Conservation (phyloP, 2,113 vertebrate genomes). For the Dicaeum eximium region DNA sequence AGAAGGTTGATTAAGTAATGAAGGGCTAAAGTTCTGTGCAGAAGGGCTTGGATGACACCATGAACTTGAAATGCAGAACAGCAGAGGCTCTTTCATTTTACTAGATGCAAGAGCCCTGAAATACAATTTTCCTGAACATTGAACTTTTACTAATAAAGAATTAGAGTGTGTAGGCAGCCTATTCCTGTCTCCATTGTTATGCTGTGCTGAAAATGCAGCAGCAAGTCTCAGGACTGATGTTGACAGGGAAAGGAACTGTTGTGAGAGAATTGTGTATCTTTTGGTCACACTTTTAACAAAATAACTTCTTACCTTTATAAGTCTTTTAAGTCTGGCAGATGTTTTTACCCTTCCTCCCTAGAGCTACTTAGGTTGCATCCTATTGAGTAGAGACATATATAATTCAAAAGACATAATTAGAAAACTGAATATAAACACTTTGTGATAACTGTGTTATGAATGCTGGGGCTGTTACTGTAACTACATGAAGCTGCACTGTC, state of each 20-base stretch:
- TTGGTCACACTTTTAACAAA: background rate
- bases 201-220: background rate
- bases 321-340: background rate
- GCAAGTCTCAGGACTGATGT: background rate
- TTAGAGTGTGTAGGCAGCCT: background rate
- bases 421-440: background rate
- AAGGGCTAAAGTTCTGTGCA: background rate
- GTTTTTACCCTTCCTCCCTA: background rate
- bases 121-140: background rate
- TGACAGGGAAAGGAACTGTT: background rate
- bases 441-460: background rate
- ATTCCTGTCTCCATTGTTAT: background rate
- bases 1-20: background rate
- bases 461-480: background rate
- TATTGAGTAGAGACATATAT: background rate
- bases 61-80: background rate
- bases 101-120: background rate
- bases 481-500: background rate
- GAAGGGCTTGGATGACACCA: background rate
- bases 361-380: background rate
- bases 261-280: background rate
- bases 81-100: background rate
- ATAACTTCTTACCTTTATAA: background rate
- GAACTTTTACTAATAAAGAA: background rate
- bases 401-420: background rate